These are phyloP conservation scores for Nasonia vitripennis DNA, from an alignment of 1,140 invertebrate species.

Conservation along the genomic window DNA sequence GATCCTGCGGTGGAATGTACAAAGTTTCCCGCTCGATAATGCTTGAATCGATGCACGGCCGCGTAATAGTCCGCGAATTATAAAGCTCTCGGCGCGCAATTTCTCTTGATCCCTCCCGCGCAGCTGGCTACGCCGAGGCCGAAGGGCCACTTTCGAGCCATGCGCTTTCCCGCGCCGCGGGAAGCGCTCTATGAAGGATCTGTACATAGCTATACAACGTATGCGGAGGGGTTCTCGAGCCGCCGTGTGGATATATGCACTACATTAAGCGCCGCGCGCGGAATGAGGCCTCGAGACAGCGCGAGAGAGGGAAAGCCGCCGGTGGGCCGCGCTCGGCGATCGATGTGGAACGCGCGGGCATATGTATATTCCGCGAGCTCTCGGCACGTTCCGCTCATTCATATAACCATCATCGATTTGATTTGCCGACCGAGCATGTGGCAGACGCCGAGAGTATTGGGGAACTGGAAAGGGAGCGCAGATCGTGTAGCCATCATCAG, in stretches of 20 bases:
- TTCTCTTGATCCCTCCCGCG: background rate
- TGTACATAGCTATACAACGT: background rate
- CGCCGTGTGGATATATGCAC: background rate
- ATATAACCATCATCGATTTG: conserved; percentile 44
- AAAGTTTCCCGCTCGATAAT: background rate
- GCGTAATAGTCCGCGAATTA: background rate
- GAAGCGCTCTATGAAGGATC: background rate
- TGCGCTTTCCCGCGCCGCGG: too few species aligned
- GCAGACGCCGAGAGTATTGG: background rate
- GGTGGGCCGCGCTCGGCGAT: background rate
- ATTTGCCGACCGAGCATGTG: conserved; percentile 8
- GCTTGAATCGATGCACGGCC: background rate
- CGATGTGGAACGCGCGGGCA: background rate
- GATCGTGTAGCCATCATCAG: background rate
- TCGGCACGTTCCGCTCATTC: conserved; percentile 43
- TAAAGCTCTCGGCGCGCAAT: background rate
- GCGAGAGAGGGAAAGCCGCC: background rate
- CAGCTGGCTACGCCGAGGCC: too few species aligned
- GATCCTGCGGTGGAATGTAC: background rate
- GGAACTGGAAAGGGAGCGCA: background rate
- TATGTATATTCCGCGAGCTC: background rate
- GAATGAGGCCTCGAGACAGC: conserved; percentile 1
- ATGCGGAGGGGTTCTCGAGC: background rate
- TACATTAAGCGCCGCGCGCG: background rate
- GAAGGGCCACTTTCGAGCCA: too few species aligned